Conservation (phyloP, 2,797 vertebrate species). For the Rhinogobio ventralis region DNA sequence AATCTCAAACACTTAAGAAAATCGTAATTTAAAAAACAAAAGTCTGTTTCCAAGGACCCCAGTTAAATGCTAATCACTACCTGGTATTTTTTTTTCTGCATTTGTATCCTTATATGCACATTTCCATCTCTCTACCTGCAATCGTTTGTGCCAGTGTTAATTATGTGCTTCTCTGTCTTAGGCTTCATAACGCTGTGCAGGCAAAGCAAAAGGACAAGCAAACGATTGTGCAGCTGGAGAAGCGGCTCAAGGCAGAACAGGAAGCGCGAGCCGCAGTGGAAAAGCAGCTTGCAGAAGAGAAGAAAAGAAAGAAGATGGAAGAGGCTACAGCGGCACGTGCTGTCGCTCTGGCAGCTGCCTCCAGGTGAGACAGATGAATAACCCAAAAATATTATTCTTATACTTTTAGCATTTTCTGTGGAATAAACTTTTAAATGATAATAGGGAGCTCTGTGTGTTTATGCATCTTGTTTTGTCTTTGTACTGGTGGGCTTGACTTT, state of each 20-base stretch:
- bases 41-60: neutral
- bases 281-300: conserved; percentile 95
- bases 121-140: neutral
- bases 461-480: neutral
- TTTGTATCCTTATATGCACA: neutral
- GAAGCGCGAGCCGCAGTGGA: conserved; percentile 90
- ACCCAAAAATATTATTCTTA: neutral
- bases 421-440: neutral
- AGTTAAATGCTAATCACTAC: neutral
- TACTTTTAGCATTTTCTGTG: neutral
- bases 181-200: conserved; percentile 94
- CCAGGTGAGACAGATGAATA: conserved; percentile 77
- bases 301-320: conserved; percentile 97
- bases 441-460: neutral
- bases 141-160: neutral
- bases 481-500: neutral
- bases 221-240: conserved; percentile 95
- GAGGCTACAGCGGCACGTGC: conserved; percentile 93
- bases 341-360: conserved; percentile 91
- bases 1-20: neutral
- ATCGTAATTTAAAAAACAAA: neutral
- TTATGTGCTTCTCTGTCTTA: conserved; percentile 60
- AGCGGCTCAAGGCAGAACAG: conserved; percentile 95
- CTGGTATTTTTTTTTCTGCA: too few species aligned
- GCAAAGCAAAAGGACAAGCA: conserved; percentile 99